phyloP scores from a whole-genome alignment of 2,888 invertebrate species.

The Andrena fulva region DNA sequence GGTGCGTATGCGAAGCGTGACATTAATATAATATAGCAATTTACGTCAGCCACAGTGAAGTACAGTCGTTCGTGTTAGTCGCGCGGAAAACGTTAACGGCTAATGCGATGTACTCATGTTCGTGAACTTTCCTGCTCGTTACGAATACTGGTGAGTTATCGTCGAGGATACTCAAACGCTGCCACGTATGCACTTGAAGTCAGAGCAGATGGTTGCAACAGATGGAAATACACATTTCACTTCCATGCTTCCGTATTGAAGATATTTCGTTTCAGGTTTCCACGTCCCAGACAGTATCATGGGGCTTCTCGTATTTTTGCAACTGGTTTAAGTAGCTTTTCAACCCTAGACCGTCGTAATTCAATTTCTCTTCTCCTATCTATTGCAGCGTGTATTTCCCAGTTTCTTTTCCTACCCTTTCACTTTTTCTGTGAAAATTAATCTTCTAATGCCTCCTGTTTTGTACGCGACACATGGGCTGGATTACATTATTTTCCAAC shows the following conservation, averaged over 20 bases:
- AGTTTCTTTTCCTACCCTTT: too few relatives aligned
- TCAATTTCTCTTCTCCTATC: too few relatives aligned
- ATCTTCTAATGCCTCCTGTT: too few relatives aligned
- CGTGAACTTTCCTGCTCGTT: neutral
- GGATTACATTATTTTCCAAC: too few relatives aligned
- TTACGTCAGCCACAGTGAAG: constrained; percentile 9
- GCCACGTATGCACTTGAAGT: neutral
- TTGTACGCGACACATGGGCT: too few relatives aligned
- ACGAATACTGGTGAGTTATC: neutral
- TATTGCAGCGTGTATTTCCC: too few relatives aligned
- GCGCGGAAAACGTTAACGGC: neutral
- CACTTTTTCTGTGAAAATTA: too few relatives aligned
- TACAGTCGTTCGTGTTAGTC: neutral
- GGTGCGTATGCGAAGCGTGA: neutral
- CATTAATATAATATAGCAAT: constrained; percentile 27
- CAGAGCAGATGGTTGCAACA: neutral
- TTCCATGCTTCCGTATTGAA: neutral
- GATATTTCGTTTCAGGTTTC: too few relatives aligned
- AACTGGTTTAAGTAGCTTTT: neutral
- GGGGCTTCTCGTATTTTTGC: neutral
- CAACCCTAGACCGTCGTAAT: too few relatives aligned
- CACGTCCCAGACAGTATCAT: too few relatives aligned
- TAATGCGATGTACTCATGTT: neutral
- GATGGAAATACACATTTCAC: neutral
- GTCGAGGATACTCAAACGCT: neutral